Base-by-base conservation (phyloP, 2,888 invertebrate species). In the Drosophila imparisetae region DNA sequence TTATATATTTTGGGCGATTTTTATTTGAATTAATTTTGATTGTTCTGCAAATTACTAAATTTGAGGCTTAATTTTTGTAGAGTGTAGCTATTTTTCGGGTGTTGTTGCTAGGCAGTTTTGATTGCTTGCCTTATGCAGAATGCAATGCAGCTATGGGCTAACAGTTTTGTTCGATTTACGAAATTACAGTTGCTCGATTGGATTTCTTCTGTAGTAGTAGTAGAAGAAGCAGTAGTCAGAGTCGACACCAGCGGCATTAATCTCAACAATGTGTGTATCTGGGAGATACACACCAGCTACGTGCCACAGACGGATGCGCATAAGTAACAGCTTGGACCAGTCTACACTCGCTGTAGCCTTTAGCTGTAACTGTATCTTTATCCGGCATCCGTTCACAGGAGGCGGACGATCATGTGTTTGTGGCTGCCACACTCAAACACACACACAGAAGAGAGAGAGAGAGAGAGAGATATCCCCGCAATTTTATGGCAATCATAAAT, bases 401-500 rank as follows among this genome's bases (percentile, higher is more conserved):
- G 66, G 57, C 55, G 36, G 55, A 67, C 57, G 55, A 65, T 64
- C 36, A 32, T 53, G 2, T 45, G 36, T 21, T 34, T 49, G 34
- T 38, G 5, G 13, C 40, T 21, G 29, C 65, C 45, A 36, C 60
- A 73, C 58, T 8, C 24, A 45, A 13, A 21, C 7, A 45, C 21
- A 45, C 21, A 45, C 21, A 15, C 1, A 21, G 2, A 36, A 13
- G 29, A 29, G 7, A 30, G 10, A 32, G 32, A 10, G 10, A 32
- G 32, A 32, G 10, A 38, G 4, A 15, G 2, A 79, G 75, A 81
- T 65, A 72, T 86, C 70, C 79, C 84, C 72, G 86, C 84, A 79
- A 86, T 77, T 84, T 87, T 88, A 88, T 84, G 80, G 89, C 89
- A 84, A 88, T 84, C 86, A 87, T 87, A 87, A 87, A 87, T 87